Percentiles rank a stretch among this genome's conserved stretches.
Evolutionary conservation across 2,113 vertebrate genomes (phyloP).

Genomic region (Sander vitreus): DNA sequence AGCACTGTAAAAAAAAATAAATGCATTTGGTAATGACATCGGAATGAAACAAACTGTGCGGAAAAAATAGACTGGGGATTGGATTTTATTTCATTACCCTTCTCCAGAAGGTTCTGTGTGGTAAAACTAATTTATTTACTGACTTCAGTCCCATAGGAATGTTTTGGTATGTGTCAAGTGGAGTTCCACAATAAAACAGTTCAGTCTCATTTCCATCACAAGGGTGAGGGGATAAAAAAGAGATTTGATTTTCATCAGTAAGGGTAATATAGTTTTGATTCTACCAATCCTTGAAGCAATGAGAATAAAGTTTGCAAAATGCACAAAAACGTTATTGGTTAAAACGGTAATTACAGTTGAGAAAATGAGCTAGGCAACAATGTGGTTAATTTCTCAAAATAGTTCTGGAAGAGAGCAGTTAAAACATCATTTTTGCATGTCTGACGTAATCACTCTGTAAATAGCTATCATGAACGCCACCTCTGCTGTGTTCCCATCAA

Average conservation of each 20-base stretch:
- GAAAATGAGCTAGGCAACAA: background rate
- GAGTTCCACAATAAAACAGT: background rate
- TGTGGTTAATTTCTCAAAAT: background rate
- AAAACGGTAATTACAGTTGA: background rate
- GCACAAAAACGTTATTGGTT: background rate
- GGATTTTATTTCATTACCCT: conserved; percentile 39
- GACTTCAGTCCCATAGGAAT: conserved; percentile 10
- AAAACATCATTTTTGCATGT: conserved; percentile 1
- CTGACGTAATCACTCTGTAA: conserved; percentile 35
- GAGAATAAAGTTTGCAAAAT: background rate
- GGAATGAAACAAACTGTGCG: background rate
- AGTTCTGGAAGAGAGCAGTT: background rate
- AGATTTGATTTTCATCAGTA: background rate
- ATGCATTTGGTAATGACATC: background rate
- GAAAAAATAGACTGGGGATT: conserved; percentile 19
- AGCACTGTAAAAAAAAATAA: background rate
- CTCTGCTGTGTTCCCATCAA: conserved; percentile 38
- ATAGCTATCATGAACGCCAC: conserved; percentile 37
- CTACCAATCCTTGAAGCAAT: background rate
- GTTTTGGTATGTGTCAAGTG: background rate
- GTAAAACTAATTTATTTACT: conserved; percentile 33
- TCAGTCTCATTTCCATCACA: conserved; percentile 10
- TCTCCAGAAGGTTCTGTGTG: conserved; percentile 31
- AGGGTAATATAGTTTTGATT: background rate
- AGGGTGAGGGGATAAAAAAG: background rate